Conservation (phyloP, 2,888 invertebrate species). For the Rhorus exstirpatorius region DNA sequence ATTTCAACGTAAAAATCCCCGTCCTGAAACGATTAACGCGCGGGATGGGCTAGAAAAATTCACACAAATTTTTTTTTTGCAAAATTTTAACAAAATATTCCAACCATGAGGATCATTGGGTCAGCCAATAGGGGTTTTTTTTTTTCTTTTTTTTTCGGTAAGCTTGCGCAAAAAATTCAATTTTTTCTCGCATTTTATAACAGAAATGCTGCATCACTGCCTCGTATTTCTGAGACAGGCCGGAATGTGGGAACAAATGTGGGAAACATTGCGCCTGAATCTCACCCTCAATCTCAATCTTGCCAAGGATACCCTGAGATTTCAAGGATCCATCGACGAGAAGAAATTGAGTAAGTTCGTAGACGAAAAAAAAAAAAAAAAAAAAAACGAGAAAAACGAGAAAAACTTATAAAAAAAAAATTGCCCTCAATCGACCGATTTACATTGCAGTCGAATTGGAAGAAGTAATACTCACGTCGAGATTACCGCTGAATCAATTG, state of each 20-base stretch:
- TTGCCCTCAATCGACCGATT: no score
- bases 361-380: slow-evolving; percentile 18
- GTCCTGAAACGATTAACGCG: no score
- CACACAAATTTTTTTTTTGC: no score
- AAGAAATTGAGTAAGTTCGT: slow-evolving; percentile 84
- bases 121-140: no score
- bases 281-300: slow-evolving; percentile 89
- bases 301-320: slow-evolving; percentile 75
- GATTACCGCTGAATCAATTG: slow-evolving; percentile 91
- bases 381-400: no score
- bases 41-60: no score
- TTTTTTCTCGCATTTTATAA: slow-evolving; percentile 32
- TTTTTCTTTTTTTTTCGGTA: no score
- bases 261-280: slow-evolving; percentile 90
- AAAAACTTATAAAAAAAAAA: no score
- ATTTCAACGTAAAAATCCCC: no score
- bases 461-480: slow-evolving; percentile 88
- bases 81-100: no score
- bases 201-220: slow-evolving; percentile 87
- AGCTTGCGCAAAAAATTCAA: no score
- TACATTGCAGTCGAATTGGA: slow-evolving; percentile 87
- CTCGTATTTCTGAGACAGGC: slow-evolving; percentile 90
- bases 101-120: no score
- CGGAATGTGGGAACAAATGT: slow-evolving; percentile 92
- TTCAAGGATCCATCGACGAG: slow-evolving; percentile 84